Base-by-base conservation (phyloP, 2,797 vertebrate genomes). In the Spheniscus humboldti region DNA sequence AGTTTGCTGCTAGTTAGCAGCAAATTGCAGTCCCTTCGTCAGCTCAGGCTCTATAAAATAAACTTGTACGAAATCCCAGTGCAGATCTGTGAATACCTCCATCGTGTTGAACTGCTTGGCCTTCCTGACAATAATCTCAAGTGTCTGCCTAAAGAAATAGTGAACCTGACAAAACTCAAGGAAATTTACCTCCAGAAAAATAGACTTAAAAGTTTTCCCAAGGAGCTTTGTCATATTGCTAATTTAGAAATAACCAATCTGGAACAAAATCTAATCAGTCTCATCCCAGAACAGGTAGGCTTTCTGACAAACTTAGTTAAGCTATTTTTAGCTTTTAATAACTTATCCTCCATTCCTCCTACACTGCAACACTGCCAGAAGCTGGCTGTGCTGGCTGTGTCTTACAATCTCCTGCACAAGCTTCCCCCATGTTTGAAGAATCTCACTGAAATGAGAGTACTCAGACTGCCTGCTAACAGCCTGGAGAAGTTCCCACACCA, bases 141-240 rank as follows among this genome's bases (percentile, higher is more conserved):
- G 8, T 37, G 57, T 25, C 88, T 98, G 80, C 97, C 98, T 71
- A 74, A 87, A 86, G 98, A 98, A 87, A 93, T 90, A 24, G 93
- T 82, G 56, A 98, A 98, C 52, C 92, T 97, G 53, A 95, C 67
- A 76, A 94, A 98, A 33, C 93, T 98, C n/a, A 94, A 94, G 85
- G 98, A 98, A 94, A 96, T 98, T 73, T 97, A 98, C 90, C 79
- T 98, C 75, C 88, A 94, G 35, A 93, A 90, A 35, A 98, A 98
- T 24, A 88, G 60, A 3, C 92, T 98, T 80, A 67, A 96, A 48
- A 47, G 15, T 10, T 97, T 98, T 72, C 98, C 98, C 4, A 11
- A 13, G 7, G 95, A 97, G 45, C 94, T 98, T 59, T 98, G 96
- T 39, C 74, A 60, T 7, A 94, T 98, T 63, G 50, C 8, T 86